phyloP scores from a whole-genome alignment of 2,888 invertebrate genomes.

The Nomada fabriciana region DNA sequence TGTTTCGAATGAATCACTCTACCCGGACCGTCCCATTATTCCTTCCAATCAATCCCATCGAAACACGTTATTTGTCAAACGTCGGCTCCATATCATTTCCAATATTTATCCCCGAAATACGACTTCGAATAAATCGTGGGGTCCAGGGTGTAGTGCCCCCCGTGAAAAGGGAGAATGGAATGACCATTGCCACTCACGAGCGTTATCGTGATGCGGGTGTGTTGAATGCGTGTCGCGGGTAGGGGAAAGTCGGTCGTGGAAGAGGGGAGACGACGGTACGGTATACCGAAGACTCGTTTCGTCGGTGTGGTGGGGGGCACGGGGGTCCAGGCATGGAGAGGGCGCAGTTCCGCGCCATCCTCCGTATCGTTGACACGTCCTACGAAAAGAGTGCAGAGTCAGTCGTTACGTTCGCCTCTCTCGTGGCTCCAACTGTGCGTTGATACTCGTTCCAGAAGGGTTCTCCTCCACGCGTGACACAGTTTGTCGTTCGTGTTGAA shows the following conservation, averaged over 20 bases:
- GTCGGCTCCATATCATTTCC: slow-evolving; percentile 21
- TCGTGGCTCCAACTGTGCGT: slow-evolving; percentile 28
- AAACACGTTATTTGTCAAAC: slow-evolving; percentile 31
- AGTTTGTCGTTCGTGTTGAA: background rate
- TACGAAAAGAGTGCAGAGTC: slow-evolving; percentile 68
- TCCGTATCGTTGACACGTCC: slow-evolving; percentile 79
- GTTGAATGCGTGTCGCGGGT: slow-evolving; percentile 54
- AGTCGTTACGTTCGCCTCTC: slow-evolving; percentile 21
- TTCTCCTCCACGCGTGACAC: background rate
- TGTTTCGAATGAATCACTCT: slow-evolving; percentile 28
- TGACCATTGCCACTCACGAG: slow-evolving; percentile 47
- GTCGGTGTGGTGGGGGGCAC: slow-evolving; percentile 72
- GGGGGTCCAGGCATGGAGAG: slow-evolving; percentile 77
- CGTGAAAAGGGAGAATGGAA: slow-evolving; percentile 59
- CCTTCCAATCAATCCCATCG: slow-evolving; percentile 43
- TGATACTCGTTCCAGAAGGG: background rate
- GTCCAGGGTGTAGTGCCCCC: background rate
- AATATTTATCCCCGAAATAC: slow-evolving; percentile 38
- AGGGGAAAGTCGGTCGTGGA: slow-evolving; percentile 57
- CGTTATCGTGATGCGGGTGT: slow-evolving; percentile 35
- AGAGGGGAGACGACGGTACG: slow-evolving; percentile 58
- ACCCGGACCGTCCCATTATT: slow-evolving; percentile 5
- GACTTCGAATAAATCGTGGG: slow-evolving; percentile 25
- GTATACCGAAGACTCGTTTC: slow-evolving; percentile 73
- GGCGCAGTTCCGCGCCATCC: slow-evolving; percentile 82